Conservation (phyloP, 2,113 vertebrate genomes). For the Sardina pilchardus region DNA sequence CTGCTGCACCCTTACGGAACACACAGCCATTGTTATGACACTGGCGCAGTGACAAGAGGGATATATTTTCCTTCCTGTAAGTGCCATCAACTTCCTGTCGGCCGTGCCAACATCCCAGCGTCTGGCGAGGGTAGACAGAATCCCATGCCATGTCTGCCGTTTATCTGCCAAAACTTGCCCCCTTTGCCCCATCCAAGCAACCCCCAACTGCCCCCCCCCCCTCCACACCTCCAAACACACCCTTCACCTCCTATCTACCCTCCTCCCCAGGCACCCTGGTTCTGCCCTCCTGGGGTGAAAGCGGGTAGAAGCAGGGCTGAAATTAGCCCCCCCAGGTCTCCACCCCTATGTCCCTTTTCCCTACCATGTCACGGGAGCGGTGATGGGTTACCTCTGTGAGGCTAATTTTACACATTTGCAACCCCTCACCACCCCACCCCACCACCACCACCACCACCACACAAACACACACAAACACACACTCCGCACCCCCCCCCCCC, state of each 20-base stretch:
- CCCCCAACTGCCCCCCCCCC: no score
- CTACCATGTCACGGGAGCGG: background rate
- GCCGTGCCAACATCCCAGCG: background rate
- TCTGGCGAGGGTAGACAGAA: background rate
- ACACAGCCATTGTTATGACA: background rate
- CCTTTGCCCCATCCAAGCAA: background rate
- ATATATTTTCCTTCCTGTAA: conserved; percentile 14
- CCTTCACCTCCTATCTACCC: background rate
- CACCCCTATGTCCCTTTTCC: background rate
- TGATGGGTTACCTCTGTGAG: background rate
- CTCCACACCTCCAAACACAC: no score
- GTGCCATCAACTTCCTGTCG: background rate
- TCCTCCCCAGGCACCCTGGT: background rate
- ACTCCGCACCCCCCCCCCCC: no score
- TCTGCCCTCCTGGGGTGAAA: background rate
- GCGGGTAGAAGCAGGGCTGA: background rate
- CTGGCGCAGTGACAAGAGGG: background rate
- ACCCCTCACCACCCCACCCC: no score
- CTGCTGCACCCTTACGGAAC: background rate
- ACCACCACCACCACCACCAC: background rate
- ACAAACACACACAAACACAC: no score
- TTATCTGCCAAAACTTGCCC: background rate
- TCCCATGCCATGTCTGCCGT: background rate
- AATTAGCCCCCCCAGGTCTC: background rate
- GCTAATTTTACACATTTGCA: background rate